Conservation (phyloP, 64 coral and sea anemone genomes). For the Platygyra sinensis region DNA sequence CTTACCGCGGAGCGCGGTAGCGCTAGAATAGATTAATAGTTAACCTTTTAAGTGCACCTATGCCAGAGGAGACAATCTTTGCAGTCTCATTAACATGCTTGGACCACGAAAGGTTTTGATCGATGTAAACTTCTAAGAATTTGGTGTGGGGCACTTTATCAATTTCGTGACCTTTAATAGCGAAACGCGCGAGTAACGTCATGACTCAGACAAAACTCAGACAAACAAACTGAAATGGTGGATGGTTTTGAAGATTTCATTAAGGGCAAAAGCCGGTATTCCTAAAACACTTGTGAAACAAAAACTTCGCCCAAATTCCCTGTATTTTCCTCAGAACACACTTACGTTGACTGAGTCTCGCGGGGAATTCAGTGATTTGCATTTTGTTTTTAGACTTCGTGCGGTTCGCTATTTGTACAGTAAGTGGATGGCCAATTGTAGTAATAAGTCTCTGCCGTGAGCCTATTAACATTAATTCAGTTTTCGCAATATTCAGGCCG, state of each 20-base stretch:
- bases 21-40: conserved; percentile 9
- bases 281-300: no score
- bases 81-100: conserved; percentile 19
- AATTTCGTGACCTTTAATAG: background rate
- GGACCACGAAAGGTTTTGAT: background rate
- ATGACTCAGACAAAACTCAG: no score
- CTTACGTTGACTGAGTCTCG: no score
- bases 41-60: background rate
- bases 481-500: conserved; percentile 41
- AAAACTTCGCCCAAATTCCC: no score
- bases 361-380: no score
- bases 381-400: no score
- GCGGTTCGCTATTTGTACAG: background rate
- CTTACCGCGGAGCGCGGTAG: background rate
- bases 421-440: background rate
- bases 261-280: no score
- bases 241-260: no score
- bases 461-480: conserved; percentile 28
- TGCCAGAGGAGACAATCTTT: background rate
- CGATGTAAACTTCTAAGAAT: conserved; percentile 16
- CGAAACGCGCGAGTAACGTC: no score
- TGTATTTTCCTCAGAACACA: no score
- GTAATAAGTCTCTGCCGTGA: conserved; percentile 10
- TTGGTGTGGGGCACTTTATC: background rate
- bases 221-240: no score